Evolutionary conservation across 2,888 invertebrate species (phyloP).

Genomic region (Mythimna impura): DNA sequence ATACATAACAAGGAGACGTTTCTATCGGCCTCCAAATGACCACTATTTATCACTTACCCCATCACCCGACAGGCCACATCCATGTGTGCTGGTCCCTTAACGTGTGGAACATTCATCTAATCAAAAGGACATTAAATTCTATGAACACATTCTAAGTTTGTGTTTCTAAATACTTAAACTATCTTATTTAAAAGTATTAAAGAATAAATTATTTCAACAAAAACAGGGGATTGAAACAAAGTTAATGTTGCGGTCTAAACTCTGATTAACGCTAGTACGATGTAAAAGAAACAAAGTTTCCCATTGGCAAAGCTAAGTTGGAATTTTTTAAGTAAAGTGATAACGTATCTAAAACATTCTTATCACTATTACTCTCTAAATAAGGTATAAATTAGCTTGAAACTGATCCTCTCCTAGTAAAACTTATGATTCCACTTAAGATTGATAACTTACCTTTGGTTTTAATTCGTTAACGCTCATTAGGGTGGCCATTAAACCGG

Average conservation of each 20-base stretch:
- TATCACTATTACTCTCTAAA: constrained; percentile 27
- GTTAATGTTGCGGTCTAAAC: constrained; percentile 19
- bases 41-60: constrained; percentile 31
- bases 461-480: constrained; percentile 60
- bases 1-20: constrained; percentile 9
- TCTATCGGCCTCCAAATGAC: constrained; percentile 20
- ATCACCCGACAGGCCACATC: constrained; percentile 16
- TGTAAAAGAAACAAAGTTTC: not conserved
- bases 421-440: constrained; percentile 42
- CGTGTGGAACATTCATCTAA: constrained; percentile 48
- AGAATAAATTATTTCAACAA: constrained; percentile 53
- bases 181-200: constrained; percentile 54
- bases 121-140: constrained; percentile 61
- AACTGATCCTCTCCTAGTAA: not conserved
- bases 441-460: constrained; percentile 44
- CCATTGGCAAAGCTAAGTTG: constrained; percentile 6
- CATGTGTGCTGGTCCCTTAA: constrained; percentile 21
- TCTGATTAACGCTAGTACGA: not conserved
- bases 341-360: constrained; percentile 20
- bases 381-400: constrained; percentile 45
- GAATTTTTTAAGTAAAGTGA: constrained; percentile 29
- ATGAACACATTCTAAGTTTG: constrained; percentile 59
- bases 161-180: constrained; percentile 46
- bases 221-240: constrained; percentile 35
- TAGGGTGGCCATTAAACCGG: constrained; percentile 45